Evolutionary conservation across 2,797 vertebrate species (phyloP).

Genomic region (Alfaro cultratus): DNA sequence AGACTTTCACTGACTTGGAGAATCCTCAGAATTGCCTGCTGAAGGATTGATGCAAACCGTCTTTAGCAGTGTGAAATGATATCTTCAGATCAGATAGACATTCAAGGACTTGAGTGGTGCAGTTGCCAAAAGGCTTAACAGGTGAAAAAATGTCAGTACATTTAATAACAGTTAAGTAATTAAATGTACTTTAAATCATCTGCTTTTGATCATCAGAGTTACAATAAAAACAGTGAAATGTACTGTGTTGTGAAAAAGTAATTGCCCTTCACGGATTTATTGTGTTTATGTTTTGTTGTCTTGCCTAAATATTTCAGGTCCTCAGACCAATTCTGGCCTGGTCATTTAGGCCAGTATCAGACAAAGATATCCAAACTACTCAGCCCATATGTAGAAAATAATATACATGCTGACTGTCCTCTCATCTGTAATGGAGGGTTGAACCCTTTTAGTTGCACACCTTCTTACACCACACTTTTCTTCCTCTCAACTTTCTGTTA

Average conservation of each 20-base stretch:
- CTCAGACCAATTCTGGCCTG: too few species aligned
- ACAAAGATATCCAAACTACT: neutral
- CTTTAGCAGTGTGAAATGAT: conserved; percentile 13
- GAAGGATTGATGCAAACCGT: conserved; percentile 2
- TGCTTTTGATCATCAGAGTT: neutral
- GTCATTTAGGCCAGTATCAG: neutral
- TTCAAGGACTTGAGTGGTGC: conserved; percentile 1
- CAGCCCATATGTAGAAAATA: too few species aligned
- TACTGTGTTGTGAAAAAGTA: neutral
- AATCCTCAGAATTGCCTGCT: conserved; percentile 22
- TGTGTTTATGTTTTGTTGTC: neutral
- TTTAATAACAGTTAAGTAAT: neutral
- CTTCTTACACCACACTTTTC: too few species aligned
- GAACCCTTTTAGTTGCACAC: too few species aligned
- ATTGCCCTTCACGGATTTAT: neutral
- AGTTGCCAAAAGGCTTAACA: neutral
- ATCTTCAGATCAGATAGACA: conserved; percentile 11
- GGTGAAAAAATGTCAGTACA: conserved; percentile 4
- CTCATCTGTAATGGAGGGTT: too few species aligned
- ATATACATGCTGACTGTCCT: too few species aligned
- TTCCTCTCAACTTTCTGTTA: too few species aligned
- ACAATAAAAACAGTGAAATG: too few species aligned
- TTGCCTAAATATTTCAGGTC: too few species aligned
- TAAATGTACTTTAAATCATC: too few species aligned
- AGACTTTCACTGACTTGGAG: conserved; percentile 3